A percentile compares a stretch with the other conserved stretches of the same genome.
These are phyloP conservation scores for Nesogale talazaci DNA, from an alignment of 2,113 vertebrate species.

Conservation along the genomic window DNA sequence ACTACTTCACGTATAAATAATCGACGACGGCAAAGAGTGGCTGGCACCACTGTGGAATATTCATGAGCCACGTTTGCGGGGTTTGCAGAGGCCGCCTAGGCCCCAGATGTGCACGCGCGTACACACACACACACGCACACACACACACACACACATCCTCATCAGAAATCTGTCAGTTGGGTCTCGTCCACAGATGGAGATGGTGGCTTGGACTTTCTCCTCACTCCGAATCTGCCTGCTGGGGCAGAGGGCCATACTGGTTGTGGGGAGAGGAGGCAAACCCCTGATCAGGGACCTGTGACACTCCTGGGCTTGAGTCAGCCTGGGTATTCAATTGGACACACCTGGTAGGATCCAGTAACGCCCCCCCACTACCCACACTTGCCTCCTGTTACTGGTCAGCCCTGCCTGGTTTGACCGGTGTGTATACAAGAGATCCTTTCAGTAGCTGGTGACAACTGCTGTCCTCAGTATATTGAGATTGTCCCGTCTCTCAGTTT, in stretches of 20 bases:
- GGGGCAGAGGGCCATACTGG: not conserved
- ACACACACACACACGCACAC: not conserved
- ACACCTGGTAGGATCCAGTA: not conserved
- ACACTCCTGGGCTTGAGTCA: not conserved
- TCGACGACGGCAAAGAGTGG: constrained; percentile 85
- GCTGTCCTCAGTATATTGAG: not conserved
- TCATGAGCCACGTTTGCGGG: constrained; percentile 82
- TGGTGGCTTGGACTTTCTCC: not conserved
- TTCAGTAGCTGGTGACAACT: not conserved
- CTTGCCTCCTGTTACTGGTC: not conserved
- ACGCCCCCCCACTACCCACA: not conserved
- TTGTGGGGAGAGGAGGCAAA: too few relatives aligned
- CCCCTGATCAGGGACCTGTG: not conserved
- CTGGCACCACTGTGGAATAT: constrained; percentile 83
- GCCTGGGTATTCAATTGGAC: accelerated
- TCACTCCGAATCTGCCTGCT: not conserved
- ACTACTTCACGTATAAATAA: constrained; percentile 88
- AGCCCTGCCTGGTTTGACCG: accelerated
- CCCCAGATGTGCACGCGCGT: constrained; percentile 44
- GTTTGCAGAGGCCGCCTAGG: constrained; percentile 67
- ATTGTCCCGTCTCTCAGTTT: not conserved
- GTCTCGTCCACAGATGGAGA: not conserved
- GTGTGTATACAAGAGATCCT: not conserved
- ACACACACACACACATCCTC: constrained; percentile 73
- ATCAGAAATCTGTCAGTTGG: constrained; percentile 73